Evolutionary conservation across 2,888 invertebrate genomes (phyloP).

Genomic region (Acanthococcus lagerstroemiae): DNA sequence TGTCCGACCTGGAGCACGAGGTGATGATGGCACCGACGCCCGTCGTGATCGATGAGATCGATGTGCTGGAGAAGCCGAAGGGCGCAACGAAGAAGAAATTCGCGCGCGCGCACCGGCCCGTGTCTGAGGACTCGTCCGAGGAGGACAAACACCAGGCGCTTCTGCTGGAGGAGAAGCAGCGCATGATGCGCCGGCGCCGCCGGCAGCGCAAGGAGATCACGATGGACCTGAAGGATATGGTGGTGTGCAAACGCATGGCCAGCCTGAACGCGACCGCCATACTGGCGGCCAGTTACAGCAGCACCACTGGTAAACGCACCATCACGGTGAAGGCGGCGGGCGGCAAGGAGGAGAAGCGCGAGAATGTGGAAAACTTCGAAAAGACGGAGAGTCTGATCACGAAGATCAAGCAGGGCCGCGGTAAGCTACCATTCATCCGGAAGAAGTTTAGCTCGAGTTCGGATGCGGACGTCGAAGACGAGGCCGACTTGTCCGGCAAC

Average conservation of each 20-base stretch:
- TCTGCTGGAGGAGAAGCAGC: slow-evolving; percentile 13
- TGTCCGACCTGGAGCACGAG: slow-evolving; percentile 25
- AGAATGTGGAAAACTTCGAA: slow-evolving; percentile 14
- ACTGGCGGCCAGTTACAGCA: slow-evolving; percentile 67
- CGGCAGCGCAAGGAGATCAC: slow-evolving; percentile 20
- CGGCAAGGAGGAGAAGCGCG: slow-evolving; percentile 34
- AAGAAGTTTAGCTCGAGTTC: slow-evolving; percentile 26
- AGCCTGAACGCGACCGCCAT: slow-evolving; percentile 84
- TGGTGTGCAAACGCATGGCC: slow-evolving; percentile 82
- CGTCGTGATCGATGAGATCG: slow-evolving; percentile 2
- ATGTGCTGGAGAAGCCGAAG: slow-evolving; percentile 19
- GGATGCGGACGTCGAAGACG: slow-evolving; percentile 46
- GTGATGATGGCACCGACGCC: not conserved
- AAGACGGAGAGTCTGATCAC: slow-evolving; percentile 6
- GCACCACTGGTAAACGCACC: slow-evolving; percentile 5
- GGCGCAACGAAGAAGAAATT: slow-evolving; percentile 38
- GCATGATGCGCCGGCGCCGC: slow-evolving; percentile 16
- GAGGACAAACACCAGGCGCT: slow-evolving; percentile 14
- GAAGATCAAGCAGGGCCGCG: not conserved
- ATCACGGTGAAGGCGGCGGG: slow-evolving; percentile 12
- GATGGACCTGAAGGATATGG: slow-evolving; percentile 62
- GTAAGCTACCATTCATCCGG: slow-evolving; percentile 18
- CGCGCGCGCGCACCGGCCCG: not conserved
- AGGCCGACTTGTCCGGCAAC: slow-evolving; percentile 34
- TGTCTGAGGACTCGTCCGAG: slow-evolving; percentile 9